Base-by-base conservation (phyloP, 2,113 vertebrate species). In the Mirza zaza region DNA sequence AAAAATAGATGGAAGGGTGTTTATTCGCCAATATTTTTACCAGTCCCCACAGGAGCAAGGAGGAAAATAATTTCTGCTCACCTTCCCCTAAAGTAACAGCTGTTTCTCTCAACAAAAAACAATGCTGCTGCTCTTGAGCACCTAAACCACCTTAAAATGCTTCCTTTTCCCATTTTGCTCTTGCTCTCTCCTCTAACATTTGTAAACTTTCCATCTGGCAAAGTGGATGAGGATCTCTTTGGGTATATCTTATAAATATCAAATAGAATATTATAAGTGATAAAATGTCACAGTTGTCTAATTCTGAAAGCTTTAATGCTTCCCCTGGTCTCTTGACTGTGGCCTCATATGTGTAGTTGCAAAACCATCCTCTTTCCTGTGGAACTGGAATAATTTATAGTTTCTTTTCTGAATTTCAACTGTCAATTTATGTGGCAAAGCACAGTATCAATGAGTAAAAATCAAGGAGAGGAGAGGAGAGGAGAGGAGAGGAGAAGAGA, bases 251-350 rank as follows among this genome's bases (percentile, higher is more conserved):
- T 90, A 77, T 96, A 97, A 98, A 98, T 95, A 97, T n/a, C 85
- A 97, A 98, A 93, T 90, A 12, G 97, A 98, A 98, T 97, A 98
- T 97, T 80, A 71, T 65, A 97, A 94, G 92, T 45, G 95, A 95
- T 92, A 97, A 96, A 98, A 95, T 13, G 1, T 93, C 93, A 96
- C 77, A 96, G 81, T 90, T 97, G 93, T 97, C 97, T 97, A 93
- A 95, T 96, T 71, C 73, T 96, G 95, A 94, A 90, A 63, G 70
- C 91, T 97, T 94, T 87, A 83, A 84, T 93, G 89, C 95, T 98
- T 97, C 95, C 71, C 21, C 65, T 82, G 91, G 79, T 95, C 79
- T 68, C 95, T 97, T 83, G 87, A 50, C 81, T 95, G 55, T 93
- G 87, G 90, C 96, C 90, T 91, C 59, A 21, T 32, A 45, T 71